These are phyloP conservation scores for Adelosebastes latens DNA, from an alignment of 2,797 vertebrate genomes.

Conservation along the genomic window DNA sequence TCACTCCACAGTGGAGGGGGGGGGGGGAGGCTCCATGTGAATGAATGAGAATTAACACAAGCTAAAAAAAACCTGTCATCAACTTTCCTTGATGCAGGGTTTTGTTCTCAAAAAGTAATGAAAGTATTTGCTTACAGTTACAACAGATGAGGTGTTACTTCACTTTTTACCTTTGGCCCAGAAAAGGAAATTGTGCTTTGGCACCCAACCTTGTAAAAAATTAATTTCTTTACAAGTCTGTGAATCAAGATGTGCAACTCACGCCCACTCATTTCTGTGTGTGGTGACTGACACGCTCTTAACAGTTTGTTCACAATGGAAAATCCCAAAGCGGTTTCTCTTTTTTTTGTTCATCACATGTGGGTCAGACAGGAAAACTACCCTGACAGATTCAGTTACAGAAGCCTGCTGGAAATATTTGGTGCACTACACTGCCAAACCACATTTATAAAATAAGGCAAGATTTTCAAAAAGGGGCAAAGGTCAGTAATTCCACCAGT, in stretches of 20 bases:
- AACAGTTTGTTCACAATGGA: slow-evolving; percentile 29
- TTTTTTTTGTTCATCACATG: background rate
- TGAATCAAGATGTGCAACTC: slow-evolving; percentile 1
- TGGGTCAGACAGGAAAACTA: slow-evolving; percentile 9
- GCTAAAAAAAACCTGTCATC: background rate
- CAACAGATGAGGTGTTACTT: background rate
- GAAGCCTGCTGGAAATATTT: background rate
- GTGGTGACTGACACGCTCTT: background rate
- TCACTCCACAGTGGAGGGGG: background rate
- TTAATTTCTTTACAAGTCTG: background rate
- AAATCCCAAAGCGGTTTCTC: slow-evolving; percentile 14
- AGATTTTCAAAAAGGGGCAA: background rate
- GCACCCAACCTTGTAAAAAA: background rate
- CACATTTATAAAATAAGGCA: background rate
- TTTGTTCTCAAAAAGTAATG: background rate
- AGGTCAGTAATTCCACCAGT: background rate
- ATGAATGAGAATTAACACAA: slow-evolving; percentile 31
- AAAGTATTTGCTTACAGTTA: background rate
- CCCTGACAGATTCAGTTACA: background rate
- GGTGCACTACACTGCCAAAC: background rate
- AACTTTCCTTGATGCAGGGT: background rate
- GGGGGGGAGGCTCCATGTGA: background rate
- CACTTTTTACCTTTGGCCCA: background rate
- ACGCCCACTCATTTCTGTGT: background rate
- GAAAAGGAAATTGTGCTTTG: background rate